phyloP scores from a whole-genome alignment of 2,113 vertebrate genomes.

The Macrotus californicus region DNA sequence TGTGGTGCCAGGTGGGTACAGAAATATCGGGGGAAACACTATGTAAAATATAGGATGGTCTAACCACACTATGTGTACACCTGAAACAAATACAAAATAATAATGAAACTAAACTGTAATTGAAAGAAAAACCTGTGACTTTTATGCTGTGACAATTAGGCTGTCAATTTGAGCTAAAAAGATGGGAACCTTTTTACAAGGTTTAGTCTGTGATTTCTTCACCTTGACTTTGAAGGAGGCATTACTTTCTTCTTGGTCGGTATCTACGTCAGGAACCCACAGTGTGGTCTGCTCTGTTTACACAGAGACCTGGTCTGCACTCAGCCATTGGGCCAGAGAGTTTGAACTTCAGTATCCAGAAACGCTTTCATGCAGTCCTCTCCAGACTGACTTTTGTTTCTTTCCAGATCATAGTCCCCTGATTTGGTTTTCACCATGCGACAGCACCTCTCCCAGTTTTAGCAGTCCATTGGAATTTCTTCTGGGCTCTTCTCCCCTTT shows the following conservation, averaged over 20 bases:
- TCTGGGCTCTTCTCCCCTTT: constrained; percentile 77
- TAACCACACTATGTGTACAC: background rate
- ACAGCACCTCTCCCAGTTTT: constrained; percentile 84
- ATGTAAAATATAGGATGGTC: background rate
- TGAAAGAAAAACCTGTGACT: background rate
- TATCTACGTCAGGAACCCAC: constrained; percentile 71
- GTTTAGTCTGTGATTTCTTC: constrained; percentile 74
- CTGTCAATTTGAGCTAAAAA: constrained; percentile 43
- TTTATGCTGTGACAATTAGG: constrained; percentile 28
- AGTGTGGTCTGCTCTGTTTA: constrained; percentile 81
- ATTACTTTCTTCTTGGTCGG: constrained; percentile 78
- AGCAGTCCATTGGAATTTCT: constrained; percentile 87
- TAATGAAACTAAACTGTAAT: background rate
- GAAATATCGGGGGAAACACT: background rate
- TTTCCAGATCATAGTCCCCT: constrained; percentile 78
- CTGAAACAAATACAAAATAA: background rate
- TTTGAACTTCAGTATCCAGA: constrained; percentile 85
- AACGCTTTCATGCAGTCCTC: constrained; percentile 85
- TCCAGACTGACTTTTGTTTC: constrained; percentile 75
- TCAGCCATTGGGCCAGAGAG: constrained; percentile 89
- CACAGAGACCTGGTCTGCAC: constrained; percentile 87
- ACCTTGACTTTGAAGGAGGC: constrained; percentile 75
- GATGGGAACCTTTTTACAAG: constrained; percentile 65
- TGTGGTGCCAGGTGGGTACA: background rate
- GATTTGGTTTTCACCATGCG: constrained; percentile 82